Percentiles rank a stretch among this genome's conserved stretches.
These are phyloP conservation scores for Potamarius usumacintae DNA, from an alignment of 2,113 vertebrate species.

Conservation along the genomic window DNA sequence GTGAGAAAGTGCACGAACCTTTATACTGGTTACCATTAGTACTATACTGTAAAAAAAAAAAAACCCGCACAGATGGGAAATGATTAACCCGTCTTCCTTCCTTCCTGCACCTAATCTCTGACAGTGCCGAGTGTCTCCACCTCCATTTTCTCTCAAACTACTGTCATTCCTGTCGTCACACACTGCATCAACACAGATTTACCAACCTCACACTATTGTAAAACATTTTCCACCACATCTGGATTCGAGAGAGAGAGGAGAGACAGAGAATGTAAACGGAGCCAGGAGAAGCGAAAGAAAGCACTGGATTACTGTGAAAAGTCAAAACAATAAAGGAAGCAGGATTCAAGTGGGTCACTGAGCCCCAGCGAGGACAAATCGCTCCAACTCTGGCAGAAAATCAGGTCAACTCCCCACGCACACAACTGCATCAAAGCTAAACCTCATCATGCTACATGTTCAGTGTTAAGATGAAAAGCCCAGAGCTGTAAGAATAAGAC, in stretches of 20 bases:
- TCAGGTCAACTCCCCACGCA: slow-evolving; percentile 41
- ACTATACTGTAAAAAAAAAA: neutral
- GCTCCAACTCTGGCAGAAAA: slow-evolving; percentile 24
- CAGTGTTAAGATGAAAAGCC: neutral
- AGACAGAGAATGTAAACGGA: neutral
- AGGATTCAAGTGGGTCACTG: slow-evolving; percentile 44
- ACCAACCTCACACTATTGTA: neutral
- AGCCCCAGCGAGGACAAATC: slow-evolving; percentile 35
- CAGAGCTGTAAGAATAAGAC: neutral
- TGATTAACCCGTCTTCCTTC: slow-evolving; percentile 5
- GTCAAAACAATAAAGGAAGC: slow-evolving; percentile 40
- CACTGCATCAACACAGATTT: neutral
- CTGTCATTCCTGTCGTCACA: neutral
- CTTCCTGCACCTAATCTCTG: slow-evolving; percentile 20
- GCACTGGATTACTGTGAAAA: neutral
- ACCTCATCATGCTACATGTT: neutral
- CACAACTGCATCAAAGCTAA: neutral
- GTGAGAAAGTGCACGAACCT: neutral
- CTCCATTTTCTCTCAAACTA: neutral
- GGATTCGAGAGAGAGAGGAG: neutral
- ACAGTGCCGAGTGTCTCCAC: neutral
- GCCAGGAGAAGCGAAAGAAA: neutral
- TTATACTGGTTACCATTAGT: neutral
- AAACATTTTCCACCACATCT: neutral
- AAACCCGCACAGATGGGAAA: neutral